phyloP scores from a whole-genome alignment of 2,113 vertebrate species.

The Lanius collurio region DNA sequence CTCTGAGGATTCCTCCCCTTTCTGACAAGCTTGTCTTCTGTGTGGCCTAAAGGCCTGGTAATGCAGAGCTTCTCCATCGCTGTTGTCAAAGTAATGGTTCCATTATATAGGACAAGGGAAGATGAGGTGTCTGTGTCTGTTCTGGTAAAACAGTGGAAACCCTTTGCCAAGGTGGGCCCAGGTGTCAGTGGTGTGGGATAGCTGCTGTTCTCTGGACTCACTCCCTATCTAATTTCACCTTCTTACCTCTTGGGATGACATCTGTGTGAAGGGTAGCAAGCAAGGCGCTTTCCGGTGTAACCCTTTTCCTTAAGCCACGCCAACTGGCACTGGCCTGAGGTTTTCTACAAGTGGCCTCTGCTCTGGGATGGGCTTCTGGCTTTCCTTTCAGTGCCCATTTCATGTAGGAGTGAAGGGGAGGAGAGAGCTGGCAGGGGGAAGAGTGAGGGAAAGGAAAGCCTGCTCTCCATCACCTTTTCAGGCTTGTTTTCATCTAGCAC shows the following conservation, averaged over 20 bases:
- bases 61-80: background rate
- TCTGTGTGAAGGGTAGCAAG: background rate
- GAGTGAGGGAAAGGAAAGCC: background rate
- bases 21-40: background rate
- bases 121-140: background rate
- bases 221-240: background rate
- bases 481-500: background rate
- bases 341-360: background rate
- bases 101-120: accelerated
- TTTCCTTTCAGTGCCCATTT: background rate
- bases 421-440: background rate
- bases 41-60: background rate
- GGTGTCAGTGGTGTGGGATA: background rate
- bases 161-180: background rate
- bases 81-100: background rate
- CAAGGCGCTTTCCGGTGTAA: background rate
- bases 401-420: background rate
- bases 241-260: background rate
- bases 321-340: background rate
- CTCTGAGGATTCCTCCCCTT: background rate
- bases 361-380: background rate
- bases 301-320: background rate
- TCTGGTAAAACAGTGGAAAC: background rate
- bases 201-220: background rate
- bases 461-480: background rate